phyloP scores from a whole-genome alignment of 2,888 invertebrate genomes.

The Rhingia campestris region DNA sequence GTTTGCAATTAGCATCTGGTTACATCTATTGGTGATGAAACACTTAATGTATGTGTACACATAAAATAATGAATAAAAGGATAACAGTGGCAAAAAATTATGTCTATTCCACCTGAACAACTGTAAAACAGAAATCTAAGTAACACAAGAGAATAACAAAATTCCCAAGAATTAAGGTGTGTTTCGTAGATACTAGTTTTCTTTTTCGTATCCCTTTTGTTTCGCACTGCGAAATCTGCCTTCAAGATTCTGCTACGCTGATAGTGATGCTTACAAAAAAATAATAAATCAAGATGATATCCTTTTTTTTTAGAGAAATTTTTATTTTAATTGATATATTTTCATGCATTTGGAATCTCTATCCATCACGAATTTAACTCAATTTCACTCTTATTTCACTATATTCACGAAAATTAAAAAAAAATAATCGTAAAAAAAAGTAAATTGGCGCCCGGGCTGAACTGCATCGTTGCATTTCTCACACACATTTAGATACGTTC shows the following conservation, averaged over 20 bases:
- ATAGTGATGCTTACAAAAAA: conserved; percentile 63
- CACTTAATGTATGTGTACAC: conserved; percentile 26
- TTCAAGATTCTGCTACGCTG: conserved; percentile 71
- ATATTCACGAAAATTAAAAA: conserved; percentile 29
- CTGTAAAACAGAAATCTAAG: not conserved
- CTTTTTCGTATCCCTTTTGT: conserved; percentile 27
- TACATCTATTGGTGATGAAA: not conserved
- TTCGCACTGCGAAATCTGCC: conserved; percentile 72
- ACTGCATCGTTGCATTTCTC: conserved; percentile 63
- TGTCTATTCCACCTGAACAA: conserved; percentile 5
- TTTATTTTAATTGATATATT: conserved; percentile 15
- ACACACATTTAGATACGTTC: conserved; percentile 18
- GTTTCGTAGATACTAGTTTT: conserved; percentile 44
- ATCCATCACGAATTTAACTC: conserved; percentile 35
- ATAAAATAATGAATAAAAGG: conserved; percentile 34
- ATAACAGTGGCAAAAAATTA: conserved; percentile 36
- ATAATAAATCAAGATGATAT: conserved; percentile 28
- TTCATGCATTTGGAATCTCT: conserved; percentile 48
- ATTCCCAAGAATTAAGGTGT: conserved; percentile 61
- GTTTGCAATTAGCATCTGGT: conserved; percentile 15
- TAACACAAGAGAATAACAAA: conserved; percentile 5
- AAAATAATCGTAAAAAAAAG: conserved; percentile 18
- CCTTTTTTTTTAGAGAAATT: conserved; percentile 18
- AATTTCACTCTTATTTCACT: conserved; percentile 44
- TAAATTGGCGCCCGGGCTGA: conserved; percentile 70